Conservation (phyloP, 1,140 invertebrate genomes). For the Calliopsis andreniformis region DNA sequence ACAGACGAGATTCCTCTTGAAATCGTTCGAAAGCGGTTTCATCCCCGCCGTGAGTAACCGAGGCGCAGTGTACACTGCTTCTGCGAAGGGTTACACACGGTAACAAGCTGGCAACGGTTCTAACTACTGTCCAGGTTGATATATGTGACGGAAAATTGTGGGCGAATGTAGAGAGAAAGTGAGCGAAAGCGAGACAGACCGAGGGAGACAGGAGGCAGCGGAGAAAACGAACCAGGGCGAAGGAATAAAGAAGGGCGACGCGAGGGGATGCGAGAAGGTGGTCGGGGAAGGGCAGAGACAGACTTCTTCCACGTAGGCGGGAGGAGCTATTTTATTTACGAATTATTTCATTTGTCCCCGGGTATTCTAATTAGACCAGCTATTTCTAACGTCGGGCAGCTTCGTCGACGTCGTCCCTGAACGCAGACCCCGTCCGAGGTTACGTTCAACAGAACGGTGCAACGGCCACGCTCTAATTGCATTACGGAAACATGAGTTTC, state of each 20-base stretch:
- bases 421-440: conserved; percentile 18
- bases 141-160: conserved; percentile 81
- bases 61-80: conserved; percentile 31
- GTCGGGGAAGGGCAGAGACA: neutral
- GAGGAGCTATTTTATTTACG: conserved; percentile 74
- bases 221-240: conserved; percentile 42
- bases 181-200: conserved; percentile 24
- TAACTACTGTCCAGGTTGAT: conserved; percentile 80
- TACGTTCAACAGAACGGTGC: conserved; percentile 33
- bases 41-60: conserved; percentile 39
- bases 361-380: conserved; percentile 74
- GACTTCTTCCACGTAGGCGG: conserved; percentile 24
- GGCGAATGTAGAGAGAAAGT: conserved; percentile 65
- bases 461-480: conserved; percentile 73
- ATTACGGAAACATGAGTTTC: conserved; percentile 77
- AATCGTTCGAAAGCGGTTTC: conserved; percentile 53
- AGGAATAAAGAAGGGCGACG: conserved; percentile 10
- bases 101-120: conserved; percentile 81
- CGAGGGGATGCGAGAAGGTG: neutral
- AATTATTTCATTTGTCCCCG: conserved; percentile 76
- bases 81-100: conserved; percentile 64
- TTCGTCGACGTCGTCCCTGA: conserved; percentile 40
- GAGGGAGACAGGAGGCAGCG: conserved; percentile 30
- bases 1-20: conserved; percentile 3
- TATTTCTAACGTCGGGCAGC: conserved; percentile 64